phyloP scores from a whole-genome alignment of 2,888 invertebrate species.

The Meteorus cinctellus region DNA sequence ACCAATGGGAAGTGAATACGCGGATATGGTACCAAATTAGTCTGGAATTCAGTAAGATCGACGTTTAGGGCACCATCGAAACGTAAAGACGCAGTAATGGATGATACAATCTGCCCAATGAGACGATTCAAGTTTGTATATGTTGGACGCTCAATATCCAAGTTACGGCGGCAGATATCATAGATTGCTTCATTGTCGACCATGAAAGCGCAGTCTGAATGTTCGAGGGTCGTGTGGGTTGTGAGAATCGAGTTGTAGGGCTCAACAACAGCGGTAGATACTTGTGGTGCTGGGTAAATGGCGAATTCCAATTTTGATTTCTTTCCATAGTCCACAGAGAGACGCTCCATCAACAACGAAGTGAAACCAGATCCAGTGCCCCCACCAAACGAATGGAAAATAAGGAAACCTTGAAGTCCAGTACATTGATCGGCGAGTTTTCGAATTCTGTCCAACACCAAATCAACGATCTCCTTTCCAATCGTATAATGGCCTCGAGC shows the following conservation, averaged over 20 bases:
- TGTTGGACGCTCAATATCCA: constrained; percentile 40
- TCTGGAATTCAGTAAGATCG: constrained; percentile 41
- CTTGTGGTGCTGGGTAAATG: constrained; percentile 83
- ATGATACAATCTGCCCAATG: constrained; percentile 40
- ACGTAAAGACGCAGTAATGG: constrained; percentile 41
- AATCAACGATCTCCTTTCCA: constrained; percentile 90
- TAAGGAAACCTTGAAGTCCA: constrained; percentile 80
- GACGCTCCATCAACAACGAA: constrained; percentile 79
- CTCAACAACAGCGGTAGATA: constrained; percentile 86
- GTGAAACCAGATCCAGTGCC: constrained; percentile 81
- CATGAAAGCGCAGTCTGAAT: constrained; percentile 80
- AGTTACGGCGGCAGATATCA: constrained; percentile 74
- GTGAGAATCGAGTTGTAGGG: constrained; percentile 95
- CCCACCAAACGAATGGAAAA: constrained; percentile 79
- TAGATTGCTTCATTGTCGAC: constrained; percentile 75
- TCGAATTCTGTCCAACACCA: constrained; percentile 85
- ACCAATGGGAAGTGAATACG: neutral
- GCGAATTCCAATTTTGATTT: constrained; percentile 80
- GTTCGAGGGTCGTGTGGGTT: constrained; percentile 88
- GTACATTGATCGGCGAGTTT: constrained; percentile 91
- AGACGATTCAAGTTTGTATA: constrained; percentile 41
- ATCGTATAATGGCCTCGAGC: constrained; percentile 93
- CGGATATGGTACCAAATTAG: constrained; percentile 39
- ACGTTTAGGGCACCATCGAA: constrained; percentile 40
- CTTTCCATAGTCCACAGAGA: constrained; percentile 81